These are phyloP conservation scores for Charadrius vociferus DNA, from an alignment of 2,113 vertebrate genomes.

Conservation along the genomic window DNA sequence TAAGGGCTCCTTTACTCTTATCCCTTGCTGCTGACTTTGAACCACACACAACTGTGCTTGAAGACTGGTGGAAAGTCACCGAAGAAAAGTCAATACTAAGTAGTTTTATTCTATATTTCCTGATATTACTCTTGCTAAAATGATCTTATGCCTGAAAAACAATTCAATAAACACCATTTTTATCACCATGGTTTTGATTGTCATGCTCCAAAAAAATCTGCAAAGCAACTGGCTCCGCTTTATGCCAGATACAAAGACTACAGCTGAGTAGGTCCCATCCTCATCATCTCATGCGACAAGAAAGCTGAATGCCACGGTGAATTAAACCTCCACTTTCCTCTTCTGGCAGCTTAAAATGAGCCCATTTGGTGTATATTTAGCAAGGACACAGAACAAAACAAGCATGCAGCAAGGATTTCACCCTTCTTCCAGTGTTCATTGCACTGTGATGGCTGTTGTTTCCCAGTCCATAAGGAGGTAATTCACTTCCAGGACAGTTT, in stretches of 20 bases:
- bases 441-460: background rate
- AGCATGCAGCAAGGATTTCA: background rate
- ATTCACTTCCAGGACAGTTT: background rate
- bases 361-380: background rate
- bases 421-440: background rate
- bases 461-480: background rate
- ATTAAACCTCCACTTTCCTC: background rate
- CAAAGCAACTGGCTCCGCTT: slow-evolving; percentile 43
- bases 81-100: slow-evolving; percentile 17
- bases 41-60: background rate
- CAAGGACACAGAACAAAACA: background rate
- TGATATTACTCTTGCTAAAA: slow-evolving; percentile 43
- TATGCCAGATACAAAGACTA: background rate
- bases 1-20: background rate
- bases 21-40: slow-evolving; percentile 12
- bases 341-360: background rate
- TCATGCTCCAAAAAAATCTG: slow-evolving; percentile 1
- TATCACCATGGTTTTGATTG: slow-evolving; percentile 10
- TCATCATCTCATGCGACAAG: background rate
- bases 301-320: background rate
- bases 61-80: slow-evolving; percentile 16
- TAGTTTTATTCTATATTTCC: slow-evolving; percentile 37
- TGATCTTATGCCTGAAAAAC: slow-evolving; percentile 4
- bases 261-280: background rate
- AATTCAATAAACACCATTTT: slow-evolving; percentile 43